A percentile compares a stretch with the other conserved stretches of the same genome.
These are phyloP conservation scores for Aulostomus chinensis DNA, from an alignment of 2,797 vertebrate species.

Conservation along the genomic window DNA sequence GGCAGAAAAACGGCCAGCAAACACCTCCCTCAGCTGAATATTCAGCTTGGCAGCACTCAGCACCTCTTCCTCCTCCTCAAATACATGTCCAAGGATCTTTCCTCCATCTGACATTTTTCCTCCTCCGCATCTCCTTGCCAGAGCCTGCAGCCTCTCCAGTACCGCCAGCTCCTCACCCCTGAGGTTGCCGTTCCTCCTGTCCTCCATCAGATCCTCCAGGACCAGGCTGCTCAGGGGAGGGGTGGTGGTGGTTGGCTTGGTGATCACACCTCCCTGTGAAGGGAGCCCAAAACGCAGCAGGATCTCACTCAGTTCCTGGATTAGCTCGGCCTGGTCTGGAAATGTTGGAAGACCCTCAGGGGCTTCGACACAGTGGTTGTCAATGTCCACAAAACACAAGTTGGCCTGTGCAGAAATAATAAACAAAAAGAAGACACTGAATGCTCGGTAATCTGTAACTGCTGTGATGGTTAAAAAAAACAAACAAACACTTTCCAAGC, in stretches of 20 bases:
- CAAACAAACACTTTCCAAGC: constrained; percentile 7
- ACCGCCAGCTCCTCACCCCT: constrained; percentile 85
- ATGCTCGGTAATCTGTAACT: neutral
- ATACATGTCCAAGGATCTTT: constrained; percentile 51
- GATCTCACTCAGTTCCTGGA: constrained; percentile 93
- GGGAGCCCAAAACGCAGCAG: constrained; percentile 88
- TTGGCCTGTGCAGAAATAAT: constrained; percentile 84
- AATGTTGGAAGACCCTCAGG: constrained; percentile 95
- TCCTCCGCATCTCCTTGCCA: constrained; percentile 83
- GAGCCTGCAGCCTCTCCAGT: constrained; percentile 90
- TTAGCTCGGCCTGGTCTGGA: constrained; percentile 91
- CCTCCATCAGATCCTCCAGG: constrained; percentile 90
- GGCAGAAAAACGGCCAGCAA: constrained; percentile 90
- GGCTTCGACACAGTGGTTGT: constrained; percentile 91
- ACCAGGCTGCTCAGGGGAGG: constrained; percentile 78
- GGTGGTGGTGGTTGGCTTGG: constrained; percentile 76
- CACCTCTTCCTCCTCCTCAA: constrained; percentile 78
- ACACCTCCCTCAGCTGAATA: constrained; percentile 94
- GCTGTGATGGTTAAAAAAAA: constrained; percentile 1
- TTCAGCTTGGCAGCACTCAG: constrained; percentile 89
- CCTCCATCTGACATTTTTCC: constrained; percentile 41
- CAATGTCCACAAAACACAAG: constrained; percentile 97
- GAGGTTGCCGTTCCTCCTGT: constrained; percentile 93
- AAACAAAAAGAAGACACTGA: constrained; percentile 5
- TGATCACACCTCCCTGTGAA: constrained; percentile 78